Evolutionary conservation across 2,888 invertebrate species (phyloP).

Genomic region (Pantelozetes paolii): DNA sequence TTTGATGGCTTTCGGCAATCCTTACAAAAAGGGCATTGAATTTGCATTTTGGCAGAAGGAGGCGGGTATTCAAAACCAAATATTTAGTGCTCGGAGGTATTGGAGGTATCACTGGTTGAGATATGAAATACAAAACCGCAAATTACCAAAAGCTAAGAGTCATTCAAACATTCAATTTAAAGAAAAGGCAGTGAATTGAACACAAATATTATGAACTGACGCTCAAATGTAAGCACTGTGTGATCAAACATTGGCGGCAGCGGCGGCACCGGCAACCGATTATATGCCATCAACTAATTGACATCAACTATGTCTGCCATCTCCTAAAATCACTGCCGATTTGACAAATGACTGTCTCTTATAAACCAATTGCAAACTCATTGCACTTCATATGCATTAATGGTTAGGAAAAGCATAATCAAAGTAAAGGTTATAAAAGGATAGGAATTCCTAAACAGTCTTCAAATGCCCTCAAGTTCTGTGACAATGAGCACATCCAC

Average conservation of each 20-base stretch:
- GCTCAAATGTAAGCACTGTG: neutral
- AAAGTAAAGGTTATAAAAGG: neutral
- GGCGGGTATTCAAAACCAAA: conserved; percentile 18
- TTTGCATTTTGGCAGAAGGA: conserved; percentile 19
- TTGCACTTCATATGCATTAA: neutral
- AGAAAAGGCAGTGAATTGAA: neutral
- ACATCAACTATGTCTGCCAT: conserved; percentile 22
- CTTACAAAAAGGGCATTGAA: conserved; percentile 26
- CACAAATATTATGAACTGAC: conserved; percentile 6
- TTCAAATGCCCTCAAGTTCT: neutral
- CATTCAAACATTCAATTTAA: conserved; percentile 32
- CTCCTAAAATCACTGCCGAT: neutral
- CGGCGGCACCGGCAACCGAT: conserved; percentile 31
- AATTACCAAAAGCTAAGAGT: conserved; percentile 18
- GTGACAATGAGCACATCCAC: conserved; percentile 3
- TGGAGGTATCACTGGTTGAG: conserved; percentile 25
- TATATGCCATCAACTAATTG: conserved; percentile 32
- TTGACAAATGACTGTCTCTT: conserved; percentile 17
- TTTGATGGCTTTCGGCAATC: conserved; percentile 33
- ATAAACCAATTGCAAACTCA: neutral
- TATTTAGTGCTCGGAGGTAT: conserved; percentile 18
- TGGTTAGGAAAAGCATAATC: neutral
- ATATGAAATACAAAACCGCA: conserved; percentile 31
- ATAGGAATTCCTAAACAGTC: neutral
- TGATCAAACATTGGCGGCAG: conserved; percentile 6